Evolutionary conservation across 2,797 vertebrate species (phyloP).

Genomic region (Octomys mimax): DNA sequence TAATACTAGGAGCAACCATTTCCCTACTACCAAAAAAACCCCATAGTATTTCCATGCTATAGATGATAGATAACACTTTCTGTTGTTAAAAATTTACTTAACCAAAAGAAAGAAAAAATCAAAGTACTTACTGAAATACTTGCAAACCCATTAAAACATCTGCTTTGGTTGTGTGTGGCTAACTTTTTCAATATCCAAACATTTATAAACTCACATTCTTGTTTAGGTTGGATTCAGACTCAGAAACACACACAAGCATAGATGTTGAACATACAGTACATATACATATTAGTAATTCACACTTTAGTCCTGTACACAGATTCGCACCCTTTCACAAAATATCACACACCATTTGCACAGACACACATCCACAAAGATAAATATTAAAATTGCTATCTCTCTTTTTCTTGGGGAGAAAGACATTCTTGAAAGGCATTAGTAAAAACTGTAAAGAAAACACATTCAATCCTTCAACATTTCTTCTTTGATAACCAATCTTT

Average conservation of each 20-base stretch:
- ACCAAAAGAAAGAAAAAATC: slow-evolving; percentile 69
- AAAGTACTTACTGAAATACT: slow-evolving; percentile 61
- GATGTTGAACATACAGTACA: slow-evolving; percentile 76
- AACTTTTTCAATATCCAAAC: slow-evolving; percentile 84
- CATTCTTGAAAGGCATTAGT: slow-evolving; percentile 76
- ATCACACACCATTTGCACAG: slow-evolving; percentile 87
- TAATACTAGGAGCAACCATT: slow-evolving; percentile 38
- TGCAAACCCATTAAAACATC: slow-evolving; percentile 87
- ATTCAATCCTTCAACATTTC: slow-evolving; percentile 82
- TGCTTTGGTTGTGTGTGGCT: slow-evolving; percentile 85
- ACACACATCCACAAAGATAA: slow-evolving; percentile 85
- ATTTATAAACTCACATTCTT: slow-evolving; percentile 84
- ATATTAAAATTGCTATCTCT: slow-evolving; percentile 83
- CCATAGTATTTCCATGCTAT: slow-evolving; percentile 48
- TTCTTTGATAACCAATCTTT: slow-evolving; percentile 72
- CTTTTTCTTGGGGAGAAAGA: slow-evolving; percentile 87
- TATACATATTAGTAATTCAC: slow-evolving; percentile 84
- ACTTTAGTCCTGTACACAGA: slow-evolving; percentile 83
- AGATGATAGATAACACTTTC: slow-evolving; percentile 70
- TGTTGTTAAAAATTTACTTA: slow-evolving; percentile 65
- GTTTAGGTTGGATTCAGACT: slow-evolving; percentile 79
- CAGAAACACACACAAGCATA: slow-evolving; percentile 74
- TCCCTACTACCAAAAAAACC: slow-evolving; percentile 57
- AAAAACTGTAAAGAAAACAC: slow-evolving; percentile 84
- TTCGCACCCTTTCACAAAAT: slow-evolving; percentile 86